phyloP scores from a whole-genome alignment of 2,797 vertebrate genomes.

The Periophthalmus magnuspinnatus region DNA sequence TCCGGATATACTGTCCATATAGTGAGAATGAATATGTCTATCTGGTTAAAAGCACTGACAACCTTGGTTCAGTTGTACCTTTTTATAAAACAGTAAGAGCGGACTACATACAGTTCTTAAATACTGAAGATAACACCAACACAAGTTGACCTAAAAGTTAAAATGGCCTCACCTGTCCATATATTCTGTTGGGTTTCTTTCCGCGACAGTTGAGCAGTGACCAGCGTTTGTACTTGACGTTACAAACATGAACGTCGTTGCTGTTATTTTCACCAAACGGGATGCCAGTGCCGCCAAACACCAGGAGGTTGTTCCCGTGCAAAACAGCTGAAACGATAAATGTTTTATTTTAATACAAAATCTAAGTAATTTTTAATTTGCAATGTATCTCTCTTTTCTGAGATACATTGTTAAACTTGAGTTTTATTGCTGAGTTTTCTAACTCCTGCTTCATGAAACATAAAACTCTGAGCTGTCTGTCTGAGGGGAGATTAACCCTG shows the following conservation, averaged over 20 bases:
- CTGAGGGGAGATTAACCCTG: too few relatives aligned
- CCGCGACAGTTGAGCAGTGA: slow-evolving; percentile 93
- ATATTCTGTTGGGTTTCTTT: slow-evolving; percentile 96
- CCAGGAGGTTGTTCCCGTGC: slow-evolving; percentile 97
- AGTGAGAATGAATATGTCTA: too few relatives aligned
- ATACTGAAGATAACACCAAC: neutral
- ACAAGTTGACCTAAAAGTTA: neutral
- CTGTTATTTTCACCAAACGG: slow-evolving; percentile 97
- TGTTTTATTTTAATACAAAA: neutral
- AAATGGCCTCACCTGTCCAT: slow-evolving; percentile 86
- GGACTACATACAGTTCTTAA: neutral
- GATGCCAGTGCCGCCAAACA: slow-evolving; percentile 96
- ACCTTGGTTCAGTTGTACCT: too few relatives aligned
- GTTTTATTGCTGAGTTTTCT: too few relatives aligned
- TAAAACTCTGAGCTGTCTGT: too few relatives aligned
- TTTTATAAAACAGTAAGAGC: too few relatives aligned
- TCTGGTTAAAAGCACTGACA: too few relatives aligned
- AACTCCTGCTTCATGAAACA: too few relatives aligned
- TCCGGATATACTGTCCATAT: too few relatives aligned
- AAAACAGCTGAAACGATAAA: slow-evolving; percentile 82
- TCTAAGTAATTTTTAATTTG: too few relatives aligned
- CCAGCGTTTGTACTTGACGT: slow-evolving; percentile 96
- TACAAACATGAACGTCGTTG: slow-evolving; percentile 96
- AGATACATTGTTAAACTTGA: too few relatives aligned
- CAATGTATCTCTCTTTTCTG: too few relatives aligned